Base-by-base conservation (phyloP, 2,797 vertebrate species). In the Malacoraja senta region DNA sequence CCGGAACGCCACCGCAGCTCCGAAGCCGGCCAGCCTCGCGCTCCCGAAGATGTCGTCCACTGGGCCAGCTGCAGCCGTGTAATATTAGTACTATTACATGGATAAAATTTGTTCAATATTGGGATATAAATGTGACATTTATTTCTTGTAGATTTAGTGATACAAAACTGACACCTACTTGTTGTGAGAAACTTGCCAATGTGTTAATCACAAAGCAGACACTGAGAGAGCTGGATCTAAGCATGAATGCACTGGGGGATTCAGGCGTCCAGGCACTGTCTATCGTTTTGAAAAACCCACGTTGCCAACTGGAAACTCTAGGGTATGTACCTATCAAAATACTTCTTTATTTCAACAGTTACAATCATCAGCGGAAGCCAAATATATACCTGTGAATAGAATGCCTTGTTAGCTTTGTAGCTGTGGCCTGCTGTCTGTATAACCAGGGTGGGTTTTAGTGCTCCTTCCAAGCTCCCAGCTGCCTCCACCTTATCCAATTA, bases 281-380 rank as follows among this genome's bases (percentile, higher is more conserved):
- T 35, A 21, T 63, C 9, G 84, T n/a, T 65, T 8, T 88, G 61
- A 88, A 88, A 63, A 63, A 88, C 8, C 84, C 84, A 68, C n/a
- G 19, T n/a, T 88, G 84, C 84, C 65, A 88, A 88, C 63, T 88
- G 63, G 84, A 88, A 88, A 88, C n/a, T 68, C 84, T 88, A 3
- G 84, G 84, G 84, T 88, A 88, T 8, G 84, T 88, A 32, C n/a
- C 19, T 21, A 9, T 68, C 65, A 86, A 86, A 12, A 32, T 63
- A n/a, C 63, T 32, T 63, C 15, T 86, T 86, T 86, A 68, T 88
- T 35, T 63, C n/a, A 35, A 35, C 21, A 32, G 35, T 21, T 63
- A 8, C n/a, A 68, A 32, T 65, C 3, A 88, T 74, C 71, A 74
- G 21, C 24, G 19, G 71, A 21, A 21, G 71, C 21, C 71, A 74